Base-by-base conservation (phyloP, 1,140 invertebrate genomes). In the Caenorhabditis briggsae region DNA sequence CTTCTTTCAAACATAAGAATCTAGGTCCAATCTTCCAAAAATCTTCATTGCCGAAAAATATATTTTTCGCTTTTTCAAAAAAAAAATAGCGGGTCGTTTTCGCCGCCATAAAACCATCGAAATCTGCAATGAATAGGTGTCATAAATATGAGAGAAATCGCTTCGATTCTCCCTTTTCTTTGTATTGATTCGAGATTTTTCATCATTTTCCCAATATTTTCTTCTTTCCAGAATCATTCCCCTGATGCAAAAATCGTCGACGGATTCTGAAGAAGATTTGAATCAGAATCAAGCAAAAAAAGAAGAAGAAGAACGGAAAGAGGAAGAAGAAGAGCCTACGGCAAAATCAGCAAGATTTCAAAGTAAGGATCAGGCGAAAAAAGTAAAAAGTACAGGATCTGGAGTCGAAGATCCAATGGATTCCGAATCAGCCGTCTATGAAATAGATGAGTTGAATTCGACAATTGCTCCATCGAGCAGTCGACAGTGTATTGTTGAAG, bases 131-230 rank as follows among this genome's bases (percentile, higher is more conserved):
- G 33, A 78, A 78, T n/a, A 78, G 50, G 43, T 46, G 46, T 33
- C 70, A 78, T 78, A 50, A 78, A 78, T 78, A 78, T 78, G 70
- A 78, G 70, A 23, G 46, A 23, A 78, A 78, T 78, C 70, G 70
- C 8, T 16, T 23, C 46, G 65, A 74, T 43, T 78, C 53, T 20
- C 70, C 50, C 70, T 78, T 78, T 53, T 53, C 20, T 50, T 78
- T 53, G 18, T 46, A 78, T 78, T n/a, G 70, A 78, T 78, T n/a
- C 23, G 5, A 25, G 2, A 20, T 78, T 78, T 50, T n/a, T 41
- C 11, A 2, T 2, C 33, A 1, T 33, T 33, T 33, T 33, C 33
- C 3, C 33, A 2, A 18, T 5, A 46, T 50, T 46, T 20, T 25
- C 12, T 20, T 78, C 6, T 78, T 78, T 78, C 23, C 70, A 78